These are phyloP conservation scores for Oligia latruncula DNA, from an alignment of 2,888 invertebrate genomes.

Conservation along the genomic window DNA sequence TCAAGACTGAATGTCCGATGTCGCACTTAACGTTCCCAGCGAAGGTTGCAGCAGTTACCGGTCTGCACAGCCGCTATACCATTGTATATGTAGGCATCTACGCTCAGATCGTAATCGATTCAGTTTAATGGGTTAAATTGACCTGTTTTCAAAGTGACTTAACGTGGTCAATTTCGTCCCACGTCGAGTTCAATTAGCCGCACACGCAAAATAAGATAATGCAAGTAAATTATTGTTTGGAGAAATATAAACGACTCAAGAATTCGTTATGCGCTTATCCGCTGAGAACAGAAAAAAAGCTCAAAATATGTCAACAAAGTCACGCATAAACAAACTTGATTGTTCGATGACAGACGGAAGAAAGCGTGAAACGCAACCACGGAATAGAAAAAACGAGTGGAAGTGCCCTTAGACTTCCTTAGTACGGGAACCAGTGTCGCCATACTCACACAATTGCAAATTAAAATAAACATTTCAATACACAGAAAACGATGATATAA, in stretches of 20 bases:
- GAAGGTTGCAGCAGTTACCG: constrained; percentile 70
- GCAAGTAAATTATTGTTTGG: not conserved
- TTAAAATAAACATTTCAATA: too few relatives aligned
- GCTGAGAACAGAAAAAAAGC: not conserved
- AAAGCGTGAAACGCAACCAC: constrained; percentile 66
- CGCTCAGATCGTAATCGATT: constrained; percentile 71
- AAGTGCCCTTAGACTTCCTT: too few relatives aligned
- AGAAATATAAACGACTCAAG: constrained; percentile 3
- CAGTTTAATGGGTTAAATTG: constrained; percentile 71
- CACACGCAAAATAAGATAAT: constrained; percentile 59
- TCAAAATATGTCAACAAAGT: constrained; percentile 26
- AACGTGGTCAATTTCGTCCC: constrained; percentile 70
- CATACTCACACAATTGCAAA: too few relatives aligned
- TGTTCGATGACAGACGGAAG: constrained; percentile 63
- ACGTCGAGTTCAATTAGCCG: constrained; percentile 58
- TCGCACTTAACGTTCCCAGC: constrained; percentile 63
- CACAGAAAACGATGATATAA: too few relatives aligned
- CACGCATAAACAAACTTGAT: constrained; percentile 52
- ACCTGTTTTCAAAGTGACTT: constrained; percentile 71
- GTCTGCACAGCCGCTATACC: constrained; percentile 69
- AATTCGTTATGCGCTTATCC: not conserved
- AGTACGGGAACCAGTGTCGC: too few relatives aligned
- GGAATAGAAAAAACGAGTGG: too few relatives aligned
- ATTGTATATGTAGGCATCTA: constrained; percentile 66
- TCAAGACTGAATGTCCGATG: constrained; percentile 73